A percentile compares a stretch with the other conserved stretches of the same genome.
These are phyloP conservation scores for Pelagia noctiluca DNA, from an alignment of 30 jellyfish, hydroid and myxozoan genomes.

Conservation along the genomic window DNA sequence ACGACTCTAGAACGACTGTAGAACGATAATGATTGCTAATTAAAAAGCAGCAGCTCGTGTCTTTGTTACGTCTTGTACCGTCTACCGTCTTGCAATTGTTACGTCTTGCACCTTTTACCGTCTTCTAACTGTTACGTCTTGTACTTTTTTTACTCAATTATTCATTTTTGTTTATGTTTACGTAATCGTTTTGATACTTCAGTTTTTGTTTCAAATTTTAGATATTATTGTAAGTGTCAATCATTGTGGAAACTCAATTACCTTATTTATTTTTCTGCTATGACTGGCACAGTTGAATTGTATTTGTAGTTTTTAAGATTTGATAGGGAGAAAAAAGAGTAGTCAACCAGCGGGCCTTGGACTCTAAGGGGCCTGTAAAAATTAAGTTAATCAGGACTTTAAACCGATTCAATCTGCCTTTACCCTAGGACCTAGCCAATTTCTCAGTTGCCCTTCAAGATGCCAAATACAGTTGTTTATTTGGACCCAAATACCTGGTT, in stretches of 20 bases:
- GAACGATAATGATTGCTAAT: not conserved
- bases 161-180: not conserved
- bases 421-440: too few species aligned
- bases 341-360: too few species aligned
- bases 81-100: too few species aligned
- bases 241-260: conserved; percentile 30
- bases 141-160: too few species aligned
- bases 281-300: conserved; percentile 38
- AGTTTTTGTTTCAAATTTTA: conserved; percentile 5
- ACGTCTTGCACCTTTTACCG: too few species aligned
- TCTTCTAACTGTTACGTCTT: too few species aligned
- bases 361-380: too few species aligned
- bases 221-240: conserved; percentile 24
- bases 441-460: too few species aligned
- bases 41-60: conserved; percentile 1
- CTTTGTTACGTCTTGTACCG: conserved; percentile 1
- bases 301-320: not conserved
- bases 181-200: not conserved
- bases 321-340: not conserved
- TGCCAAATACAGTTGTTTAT: too few species aligned
- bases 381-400: too few species aligned
- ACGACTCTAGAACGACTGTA: not conserved
- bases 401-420: too few species aligned
- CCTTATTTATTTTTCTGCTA: conserved; percentile 36
- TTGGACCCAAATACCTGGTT: too few species aligned